Evolutionary conservation across 2,888 invertebrate species (phyloP), one percentile per base, ranked within the genome.

Genomic region (Parnassius glacialis): DNA sequence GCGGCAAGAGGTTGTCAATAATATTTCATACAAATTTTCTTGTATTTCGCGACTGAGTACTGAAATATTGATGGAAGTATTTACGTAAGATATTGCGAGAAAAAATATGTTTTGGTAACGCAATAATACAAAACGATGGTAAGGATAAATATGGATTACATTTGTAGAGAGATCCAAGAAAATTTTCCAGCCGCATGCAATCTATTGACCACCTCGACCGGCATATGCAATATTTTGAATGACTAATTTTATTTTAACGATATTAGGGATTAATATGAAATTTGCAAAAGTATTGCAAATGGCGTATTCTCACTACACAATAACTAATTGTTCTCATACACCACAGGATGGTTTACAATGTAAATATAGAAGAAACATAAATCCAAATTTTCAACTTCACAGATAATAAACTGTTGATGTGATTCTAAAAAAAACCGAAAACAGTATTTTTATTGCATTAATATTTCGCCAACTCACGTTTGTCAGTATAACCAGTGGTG

Each of bases 1-100:
- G 78, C 82, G 84, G 84, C 84, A 75, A 83, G 80, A 79, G 76
- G 72, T 72, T 69, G 74, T 74, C 79, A 73, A 79, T 76, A 77
- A 34, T 73, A 78, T 78, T 75, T 73, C 74, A 73, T 69, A 68
- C 57, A 57, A 59, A 62, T 52, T 45, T 2, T 56, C 52, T 44
- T 9, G 9, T 45, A 55, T 51, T 58, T 64, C 59, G 47, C 64
- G 53, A 64, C 56, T 45, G 58, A 60, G 67, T 50, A 65, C 66
- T 56, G 65, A 64, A 68, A 66, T 65, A 64, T 67, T 71, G 64
- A 70, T 64, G 57, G 55, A 64, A 67, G 68, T 67, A 66, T 42
- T 55, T 42, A 42, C 10, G 41, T 58, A 58, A 50, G 63, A 58
- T 34, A 34, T 64, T 58, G 58, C 67, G 68, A 64, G 64, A 61